phyloP scores from a whole-genome alignment of 2,113 vertebrate genomes.

The Cettia cetti region DNA sequence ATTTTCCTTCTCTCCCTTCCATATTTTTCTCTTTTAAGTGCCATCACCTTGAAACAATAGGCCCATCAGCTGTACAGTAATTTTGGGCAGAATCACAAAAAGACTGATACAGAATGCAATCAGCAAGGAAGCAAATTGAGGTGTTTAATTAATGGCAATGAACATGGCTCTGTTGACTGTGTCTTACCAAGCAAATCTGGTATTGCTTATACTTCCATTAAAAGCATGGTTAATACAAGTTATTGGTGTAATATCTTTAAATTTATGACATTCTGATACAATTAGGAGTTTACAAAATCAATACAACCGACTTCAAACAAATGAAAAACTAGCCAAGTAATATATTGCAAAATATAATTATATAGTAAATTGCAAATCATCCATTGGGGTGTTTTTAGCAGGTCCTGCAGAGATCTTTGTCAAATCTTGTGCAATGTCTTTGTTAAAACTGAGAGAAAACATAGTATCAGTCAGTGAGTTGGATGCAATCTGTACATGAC shows the following conservation, averaged over 20 bases:
- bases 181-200: background rate
- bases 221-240: background rate
- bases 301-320: background rate
- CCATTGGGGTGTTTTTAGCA: background rate
- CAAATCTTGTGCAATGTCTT: background rate
- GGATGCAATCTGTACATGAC: background rate
- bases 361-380: background rate
- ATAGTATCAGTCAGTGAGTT: background rate
- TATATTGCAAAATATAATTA: background rate
- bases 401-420: background rate
- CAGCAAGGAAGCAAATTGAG: background rate
- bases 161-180: background rate
- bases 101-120: background rate
- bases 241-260: background rate
- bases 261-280: background rate
- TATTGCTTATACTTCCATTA: background rate
- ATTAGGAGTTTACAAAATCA: background rate
- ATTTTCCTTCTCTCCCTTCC: background rate
- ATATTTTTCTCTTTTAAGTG: background rate
- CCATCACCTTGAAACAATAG: background rate
- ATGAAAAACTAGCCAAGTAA: background rate
- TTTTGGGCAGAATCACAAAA: background rate
- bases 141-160: constrained; percentile 14
- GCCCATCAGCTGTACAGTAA: background rate
- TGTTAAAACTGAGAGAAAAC: background rate